Conservation (phyloP, 2,888 invertebrate genomes). For the Erebia palarica region DNA sequence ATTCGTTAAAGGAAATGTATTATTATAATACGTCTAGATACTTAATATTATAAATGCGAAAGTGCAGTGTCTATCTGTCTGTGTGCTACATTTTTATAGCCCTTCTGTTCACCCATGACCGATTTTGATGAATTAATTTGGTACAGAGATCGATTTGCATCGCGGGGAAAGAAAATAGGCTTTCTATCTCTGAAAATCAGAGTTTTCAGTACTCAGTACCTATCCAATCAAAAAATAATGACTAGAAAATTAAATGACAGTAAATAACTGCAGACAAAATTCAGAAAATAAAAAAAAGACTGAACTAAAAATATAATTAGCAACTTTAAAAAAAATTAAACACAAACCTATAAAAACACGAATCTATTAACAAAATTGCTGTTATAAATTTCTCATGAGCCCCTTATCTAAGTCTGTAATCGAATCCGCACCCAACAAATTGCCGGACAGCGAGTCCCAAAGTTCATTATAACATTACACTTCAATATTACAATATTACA, state of each 20-base stretch:
- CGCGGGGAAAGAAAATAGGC: no score
- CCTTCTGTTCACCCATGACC: no score
- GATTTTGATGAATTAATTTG: no score
- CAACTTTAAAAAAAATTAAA: background rate
- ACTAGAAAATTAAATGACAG: background rate
- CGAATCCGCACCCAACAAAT: slow-evolving; percentile 35
- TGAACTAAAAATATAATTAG: no score
- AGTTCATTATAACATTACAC: slow-evolving; percentile 40
- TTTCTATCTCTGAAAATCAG: no score
- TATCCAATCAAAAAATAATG: background rate
- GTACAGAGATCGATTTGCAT: no score
- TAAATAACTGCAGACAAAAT: background rate
- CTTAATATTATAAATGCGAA: background rate
- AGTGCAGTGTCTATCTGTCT: no score
- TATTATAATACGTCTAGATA: background rate
- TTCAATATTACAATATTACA: slow-evolving; percentile 32
- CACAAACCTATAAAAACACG: background rate
- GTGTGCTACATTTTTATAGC: no score
- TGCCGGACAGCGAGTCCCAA: slow-evolving; percentile 34
- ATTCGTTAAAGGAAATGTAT: background rate
- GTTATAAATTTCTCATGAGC: slow-evolving; percentile 14
- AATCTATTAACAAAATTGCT: slow-evolving; percentile 18
- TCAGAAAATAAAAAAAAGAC: no score
- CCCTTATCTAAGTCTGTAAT: slow-evolving; percentile 37
- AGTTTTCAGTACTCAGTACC: background rate